phyloP scores from a whole-genome alignment of 1,140 invertebrate genomes.

The Zaprionus lachaisei region DNA sequence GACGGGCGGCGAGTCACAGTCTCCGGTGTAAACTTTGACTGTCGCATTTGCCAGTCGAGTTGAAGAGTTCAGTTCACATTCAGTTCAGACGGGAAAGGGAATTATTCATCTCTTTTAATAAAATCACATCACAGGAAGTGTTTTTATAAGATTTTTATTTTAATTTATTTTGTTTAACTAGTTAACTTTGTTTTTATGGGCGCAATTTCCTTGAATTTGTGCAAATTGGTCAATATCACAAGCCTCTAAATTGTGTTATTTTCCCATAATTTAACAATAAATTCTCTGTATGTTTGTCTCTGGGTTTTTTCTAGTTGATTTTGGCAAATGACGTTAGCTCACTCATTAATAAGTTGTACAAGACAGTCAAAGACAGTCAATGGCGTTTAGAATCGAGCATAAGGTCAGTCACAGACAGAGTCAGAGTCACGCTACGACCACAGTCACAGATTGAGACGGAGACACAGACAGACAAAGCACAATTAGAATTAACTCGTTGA shows the following conservation, averaged over 20 bases:
- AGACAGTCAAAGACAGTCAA: conserved; percentile 24
- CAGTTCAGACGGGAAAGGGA: not conserved
- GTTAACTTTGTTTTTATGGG: conserved; percentile 36
- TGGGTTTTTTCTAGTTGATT: conserved; percentile 30
- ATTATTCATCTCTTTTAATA: conserved; percentile 1
- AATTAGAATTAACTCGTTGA: conserved; percentile 55
- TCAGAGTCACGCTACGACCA: not conserved
- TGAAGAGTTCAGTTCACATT: not conserved
- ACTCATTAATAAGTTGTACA: conserved; percentile 29
- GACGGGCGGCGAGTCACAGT: not conserved
- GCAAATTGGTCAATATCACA: conserved; percentile 55
- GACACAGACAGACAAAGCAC: conserved; percentile 42
- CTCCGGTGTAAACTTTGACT: too few species aligned
- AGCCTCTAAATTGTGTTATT: conserved; percentile 23
- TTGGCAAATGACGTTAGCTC: conserved; percentile 35
- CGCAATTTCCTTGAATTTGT: conserved; percentile 63
- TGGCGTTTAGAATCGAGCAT: conserved; percentile 18
- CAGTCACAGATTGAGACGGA: conserved; percentile 1
- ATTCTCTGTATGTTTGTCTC: conserved; percentile 40
- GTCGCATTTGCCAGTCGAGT: too few species aligned
- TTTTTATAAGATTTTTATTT: conserved; percentile 34
- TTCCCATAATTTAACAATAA: conserved; percentile 61
- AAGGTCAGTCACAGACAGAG: conserved; percentile 30
- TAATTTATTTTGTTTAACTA: conserved; percentile 25
- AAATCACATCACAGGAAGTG: conserved; percentile 23